Evolutionary conservation across 2,888 invertebrate species (phyloP).

Genomic region (Ptychoptera contaminata): DNA sequence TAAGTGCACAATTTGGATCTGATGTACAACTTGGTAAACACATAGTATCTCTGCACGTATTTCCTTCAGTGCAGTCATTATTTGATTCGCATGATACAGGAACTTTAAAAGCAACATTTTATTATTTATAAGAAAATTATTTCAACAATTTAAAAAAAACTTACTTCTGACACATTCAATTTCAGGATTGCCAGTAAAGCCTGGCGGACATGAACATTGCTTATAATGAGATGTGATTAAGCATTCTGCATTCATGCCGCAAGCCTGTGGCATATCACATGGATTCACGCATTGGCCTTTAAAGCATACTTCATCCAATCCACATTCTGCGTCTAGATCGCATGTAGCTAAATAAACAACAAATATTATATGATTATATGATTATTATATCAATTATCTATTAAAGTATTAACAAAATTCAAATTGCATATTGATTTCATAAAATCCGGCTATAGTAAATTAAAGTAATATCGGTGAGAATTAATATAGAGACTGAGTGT

Average conservation of each 20-base stretch:
- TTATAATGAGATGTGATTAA: conserved; percentile 53
- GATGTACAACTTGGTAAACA: conserved; percentile 60
- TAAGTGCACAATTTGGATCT: conserved; percentile 74
- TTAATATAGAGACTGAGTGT: no score
- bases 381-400: no score
- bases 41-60: conserved; percentile 64
- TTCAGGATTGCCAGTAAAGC: conserved; percentile 71
- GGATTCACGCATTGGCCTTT: conserved; percentile 71
- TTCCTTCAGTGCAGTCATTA: conserved; percentile 53
- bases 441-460: no score
- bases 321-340: conserved; percentile 63
- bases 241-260: conserved; percentile 74
- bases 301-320: conserved; percentile 58
- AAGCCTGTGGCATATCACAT: conserved; percentile 56
- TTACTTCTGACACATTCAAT: conserved; percentile 72
- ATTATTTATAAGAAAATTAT: neutral
- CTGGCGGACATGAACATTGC: conserved; percentile 67
- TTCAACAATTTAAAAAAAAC: conserved; percentile 18
- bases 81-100: conserved; percentile 57
- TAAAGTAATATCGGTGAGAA: no score
- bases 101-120: conserved; percentile 35
- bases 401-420: no score
- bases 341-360: conserved; percentile 46
- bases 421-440: no score
- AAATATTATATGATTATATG: no score